These are phyloP conservation scores for Agonopterix arenella DNA, from an alignment of 2,888 invertebrate genomes.

Conservation along the genomic window DNA sequence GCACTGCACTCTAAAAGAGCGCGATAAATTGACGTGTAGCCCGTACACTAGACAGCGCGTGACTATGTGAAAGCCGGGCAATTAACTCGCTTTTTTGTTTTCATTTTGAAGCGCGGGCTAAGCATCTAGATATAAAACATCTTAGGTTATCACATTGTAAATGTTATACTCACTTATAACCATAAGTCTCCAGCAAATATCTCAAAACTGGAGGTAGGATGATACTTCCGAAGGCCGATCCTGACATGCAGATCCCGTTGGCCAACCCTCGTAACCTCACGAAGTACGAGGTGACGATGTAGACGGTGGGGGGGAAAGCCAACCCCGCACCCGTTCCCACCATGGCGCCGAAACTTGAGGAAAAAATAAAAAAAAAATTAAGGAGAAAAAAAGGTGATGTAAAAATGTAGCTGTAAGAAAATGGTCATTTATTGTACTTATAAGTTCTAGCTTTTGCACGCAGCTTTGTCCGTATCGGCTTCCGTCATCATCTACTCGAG, in stretches of 20 bases:
- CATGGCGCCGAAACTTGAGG: conserved; percentile 84
- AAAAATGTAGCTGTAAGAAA: conserved; percentile 1
- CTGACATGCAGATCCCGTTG: conserved; percentile 92
- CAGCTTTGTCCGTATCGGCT: too few relatives aligned
- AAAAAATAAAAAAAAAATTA: conserved; percentile 13
- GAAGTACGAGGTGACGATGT: conserved; percentile 93
- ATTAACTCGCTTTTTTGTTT: too few relatives aligned
- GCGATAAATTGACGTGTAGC: too few relatives aligned
- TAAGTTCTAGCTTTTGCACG: too few relatives aligned
- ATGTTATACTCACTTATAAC: conserved; percentile 79
- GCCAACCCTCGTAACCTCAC: conserved; percentile 86
- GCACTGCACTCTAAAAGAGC: too few relatives aligned
- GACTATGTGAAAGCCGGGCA: too few relatives aligned
- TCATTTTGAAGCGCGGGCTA: too few relatives aligned
- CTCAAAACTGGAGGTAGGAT: conserved; percentile 88
- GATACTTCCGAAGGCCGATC: conserved; percentile 91
- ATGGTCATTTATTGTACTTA: neutral
- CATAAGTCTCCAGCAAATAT: conserved; percentile 82
- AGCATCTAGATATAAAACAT: too few relatives aligned
- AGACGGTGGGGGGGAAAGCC: conserved; percentile 92
- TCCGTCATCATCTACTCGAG: too few relatives aligned
- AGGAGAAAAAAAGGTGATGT: neutral
- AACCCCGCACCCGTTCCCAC: conserved; percentile 91
- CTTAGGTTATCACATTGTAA: too few relatives aligned
- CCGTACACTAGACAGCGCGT: too few relatives aligned